These are phyloP conservation scores for Hirundichthys speculiger DNA, from an alignment of 2,113 vertebrate species.

Conservation along the genomic window DNA sequence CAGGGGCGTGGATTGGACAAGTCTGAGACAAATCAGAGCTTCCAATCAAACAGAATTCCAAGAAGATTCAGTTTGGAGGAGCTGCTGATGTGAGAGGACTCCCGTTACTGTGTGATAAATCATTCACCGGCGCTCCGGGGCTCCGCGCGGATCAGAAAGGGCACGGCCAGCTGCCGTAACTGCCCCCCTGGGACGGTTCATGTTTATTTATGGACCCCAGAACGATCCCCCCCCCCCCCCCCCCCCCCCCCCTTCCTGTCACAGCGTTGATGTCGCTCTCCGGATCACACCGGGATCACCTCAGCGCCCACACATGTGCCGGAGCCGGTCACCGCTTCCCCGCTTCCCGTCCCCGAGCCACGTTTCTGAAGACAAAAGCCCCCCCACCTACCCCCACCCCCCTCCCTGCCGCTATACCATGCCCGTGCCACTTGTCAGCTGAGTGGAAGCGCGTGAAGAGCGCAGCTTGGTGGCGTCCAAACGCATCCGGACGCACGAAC, in stretches of 20 bases:
- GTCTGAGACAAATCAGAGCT: not conserved
- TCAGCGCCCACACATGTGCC: slow-evolving; percentile 24
- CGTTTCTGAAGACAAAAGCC: slow-evolving; percentile 59
- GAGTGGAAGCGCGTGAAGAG: not conserved
- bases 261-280: not conserved
- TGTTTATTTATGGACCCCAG: not conserved
- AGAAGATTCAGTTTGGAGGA: not conserved
- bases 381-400: no score
- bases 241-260: no score
- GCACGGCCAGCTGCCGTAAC: not conserved
- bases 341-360: slow-evolving; percentile 30
- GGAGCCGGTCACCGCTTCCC: slow-evolving; percentile 14
- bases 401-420: not conserved
- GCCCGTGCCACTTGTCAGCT: slow-evolving; percentile 38
- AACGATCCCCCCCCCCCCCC: no score
- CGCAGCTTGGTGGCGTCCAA: no score
- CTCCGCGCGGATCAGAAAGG: no score
- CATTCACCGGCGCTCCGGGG: no score
- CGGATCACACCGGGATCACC: not conserved
- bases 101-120: not conserved
- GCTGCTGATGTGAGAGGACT: not conserved
- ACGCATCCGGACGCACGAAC: not conserved
- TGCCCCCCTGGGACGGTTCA: slow-evolving; percentile 2
- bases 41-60: not conserved
- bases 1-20: slow-evolving; percentile 6